Evolutionary conservation across 2,113 vertebrate species (phyloP), one percentile per base, ranked within the genome.

Genomic region (Oxyruncus cristatus): DNA sequence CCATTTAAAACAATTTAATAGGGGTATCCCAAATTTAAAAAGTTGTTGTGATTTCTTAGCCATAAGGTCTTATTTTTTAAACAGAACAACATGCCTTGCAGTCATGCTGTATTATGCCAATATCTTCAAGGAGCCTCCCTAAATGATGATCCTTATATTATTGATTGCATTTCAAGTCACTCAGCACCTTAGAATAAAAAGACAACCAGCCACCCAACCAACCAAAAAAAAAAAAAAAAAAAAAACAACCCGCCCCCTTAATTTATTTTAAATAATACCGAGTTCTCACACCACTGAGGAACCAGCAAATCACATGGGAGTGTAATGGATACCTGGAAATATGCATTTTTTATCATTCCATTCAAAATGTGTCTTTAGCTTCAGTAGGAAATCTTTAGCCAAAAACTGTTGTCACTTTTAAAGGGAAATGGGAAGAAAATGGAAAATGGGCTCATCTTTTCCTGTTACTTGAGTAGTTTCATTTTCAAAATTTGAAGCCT

Each of bases 101-200:
- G 35, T 59, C 15, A 8, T 41, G 26, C 3, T 0, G 0, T 80
- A 47, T 47, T 52, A 16, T 73, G 8, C 23, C 27, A 46, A n/a
- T 68, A 32, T 68, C 28, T 71, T 74, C 8, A 81, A 53, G 47
- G 20, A 42, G 1, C 61, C 71, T 41, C 32, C 19, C 26, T 41
- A 53, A 56, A 44, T 41, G 1, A 35, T 78, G 71, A 37, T 56
- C 12, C 5, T 78, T 72, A 22, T 55, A 87, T 81, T 72, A 47
- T 8, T 75, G 35, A 42, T 59, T 5, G 6, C 6, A 17, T 75
- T 89, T 79, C 19, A 75, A 72, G 62, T 82, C 33, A 72, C 8
- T 59, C 30, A 62, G 4, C 6, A 33, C 8, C 59, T 89, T 20
- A 39, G 39, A 14, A 21, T 78, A 3, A 35, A 66, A 76, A 67